Evolutionary conservation across 1,140 invertebrate species (phyloP).

Genomic region (Lasioglossum albipes): DNA sequence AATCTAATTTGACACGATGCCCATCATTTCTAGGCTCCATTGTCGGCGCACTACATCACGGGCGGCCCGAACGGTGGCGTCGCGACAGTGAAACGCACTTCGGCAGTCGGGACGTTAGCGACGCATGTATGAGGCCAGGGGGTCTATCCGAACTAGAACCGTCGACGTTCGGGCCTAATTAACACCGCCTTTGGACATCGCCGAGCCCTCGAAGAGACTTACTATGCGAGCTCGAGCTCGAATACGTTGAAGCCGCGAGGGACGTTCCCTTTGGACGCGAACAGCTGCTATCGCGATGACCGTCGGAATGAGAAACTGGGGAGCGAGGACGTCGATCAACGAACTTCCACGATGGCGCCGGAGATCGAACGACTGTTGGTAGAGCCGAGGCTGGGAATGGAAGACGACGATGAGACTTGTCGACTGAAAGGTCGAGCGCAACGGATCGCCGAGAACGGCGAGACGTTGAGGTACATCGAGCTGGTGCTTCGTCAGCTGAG

Average conservation of each 20-base stretch:
- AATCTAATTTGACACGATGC: background rate
- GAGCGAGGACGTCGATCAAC: conserved; percentile 1
- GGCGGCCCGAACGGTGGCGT: conserved; percentile 80
- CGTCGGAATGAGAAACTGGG: background rate
- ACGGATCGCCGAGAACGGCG: conserved; percentile 58
- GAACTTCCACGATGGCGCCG: conserved; percentile 35
- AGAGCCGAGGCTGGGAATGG: conserved; percentile 16
- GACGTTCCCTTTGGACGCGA: background rate
- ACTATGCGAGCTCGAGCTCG: conserved; percentile 3
- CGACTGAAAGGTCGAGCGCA: conserved; percentile 29
- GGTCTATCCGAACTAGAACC: conserved; percentile 76
- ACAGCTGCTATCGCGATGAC: background rate
- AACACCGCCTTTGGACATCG: conserved; percentile 46
- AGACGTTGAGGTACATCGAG: conserved; percentile 69
- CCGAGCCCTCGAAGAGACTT: conserved; percentile 34
- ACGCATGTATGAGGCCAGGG: conserved; percentile 82
- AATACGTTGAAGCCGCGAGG: conserved; percentile 13
- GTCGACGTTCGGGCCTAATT: conserved; percentile 63
- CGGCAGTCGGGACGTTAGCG: conserved; percentile 80
- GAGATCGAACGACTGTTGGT: conserved; percentile 57
- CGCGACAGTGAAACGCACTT: conserved; percentile 78
- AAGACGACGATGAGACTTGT: conserved; percentile 1
- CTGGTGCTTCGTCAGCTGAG: conserved; percentile 67
- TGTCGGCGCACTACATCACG: conserved; percentile 79
- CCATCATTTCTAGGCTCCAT: conserved; percentile 70